Evolutionary conservation across 64 coral and sea anemone species (phyloP), one percentile per base, ranked within the genome.

Genomic region (Montipora foliosa): DNA sequence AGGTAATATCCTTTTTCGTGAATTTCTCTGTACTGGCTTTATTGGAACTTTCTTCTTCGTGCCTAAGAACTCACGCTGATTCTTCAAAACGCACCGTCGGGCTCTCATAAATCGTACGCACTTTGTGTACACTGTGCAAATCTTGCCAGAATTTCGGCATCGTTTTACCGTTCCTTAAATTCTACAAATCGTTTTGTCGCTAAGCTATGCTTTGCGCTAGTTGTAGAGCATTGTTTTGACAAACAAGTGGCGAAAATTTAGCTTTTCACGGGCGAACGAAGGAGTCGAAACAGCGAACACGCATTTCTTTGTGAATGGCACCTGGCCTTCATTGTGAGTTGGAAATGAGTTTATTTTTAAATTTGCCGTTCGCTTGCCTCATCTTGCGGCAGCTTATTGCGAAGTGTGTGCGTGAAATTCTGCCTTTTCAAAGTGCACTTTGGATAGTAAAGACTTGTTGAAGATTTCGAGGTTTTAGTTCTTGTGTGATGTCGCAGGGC

Each of bases 221-320:
- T 13, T 71, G 13, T 8, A 12, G 8, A n/a, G 1, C 20, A 71
- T 37, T 67, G 64, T n/a, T 70, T 14, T 67, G 17, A 71, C 8
- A 6, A 86, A 69, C 21, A 71, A 16, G 2, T 48, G 45, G 19
- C 47, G 19, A 70, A 86, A 67, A 86, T 22, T 14, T 71, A 86
- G 45, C 17, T 86, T 72, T 17, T 59, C 66, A 64, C 82, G 3
- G 82, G 61, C 44, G 66, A 86, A 44, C 64, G 82, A 86, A 86
- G 62, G 9, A 86, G 66, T 71, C 13, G 82, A 70, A 86, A 79
- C 88, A 68, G 37, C 79, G 89, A 91, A 91, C 79, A 83, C 79
- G 89, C 89, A 86, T 86, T 86, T 86, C 82, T 91, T 91, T 91
- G 89, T 91, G 78, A 91, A 80, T 67, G 89, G 89, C 89, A 91